Percentiles rank a stretch among this genome's conserved stretches.
These are phyloP conservation scores for Gymnobelideus leadbeateri DNA, from an alignment of 2,113 vertebrate genomes.

Conservation along the genomic window DNA sequence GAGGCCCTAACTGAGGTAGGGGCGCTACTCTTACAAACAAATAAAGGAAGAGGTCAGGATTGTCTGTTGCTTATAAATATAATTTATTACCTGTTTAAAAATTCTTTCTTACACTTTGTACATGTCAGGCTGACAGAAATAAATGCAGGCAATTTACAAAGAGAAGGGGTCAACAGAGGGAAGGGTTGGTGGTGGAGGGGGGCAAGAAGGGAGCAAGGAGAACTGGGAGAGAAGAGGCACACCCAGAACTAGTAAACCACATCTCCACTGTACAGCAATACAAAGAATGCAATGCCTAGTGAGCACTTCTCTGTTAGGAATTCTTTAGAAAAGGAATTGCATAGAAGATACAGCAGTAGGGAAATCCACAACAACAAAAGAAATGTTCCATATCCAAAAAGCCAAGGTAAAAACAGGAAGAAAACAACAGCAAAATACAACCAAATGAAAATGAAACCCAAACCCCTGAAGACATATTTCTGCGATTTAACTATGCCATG, in stretches of 20 bases:
- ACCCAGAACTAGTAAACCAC: conserved; percentile 88
- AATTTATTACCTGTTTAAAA: conserved; percentile 99
- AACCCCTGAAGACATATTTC: conserved; percentile 69
- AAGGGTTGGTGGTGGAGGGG: conserved; percentile 44
- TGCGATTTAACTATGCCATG: conserved; percentile 78
- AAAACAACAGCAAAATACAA: conserved; percentile 43
- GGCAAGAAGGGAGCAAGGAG: conserved; percentile 73
- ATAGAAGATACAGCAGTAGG: conserved; percentile 95
- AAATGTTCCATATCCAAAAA: conserved; percentile 78
- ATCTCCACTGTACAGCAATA: conserved; percentile 86
- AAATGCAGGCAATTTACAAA: conserved; percentile 94
- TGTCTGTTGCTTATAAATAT: conserved; percentile 98
- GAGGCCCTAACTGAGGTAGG: background rate
- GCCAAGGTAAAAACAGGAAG: conserved; percentile 78
- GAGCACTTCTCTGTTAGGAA: conserved; percentile 85
- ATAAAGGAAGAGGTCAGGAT: background rate
- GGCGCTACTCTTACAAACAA: background rate
- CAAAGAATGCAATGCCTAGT: conserved; percentile 85
- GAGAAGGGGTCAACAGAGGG: conserved; percentile 77
- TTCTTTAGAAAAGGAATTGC: conserved; percentile 93
- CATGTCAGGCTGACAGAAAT: conserved; percentile 89
- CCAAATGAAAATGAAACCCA: conserved; percentile 25
- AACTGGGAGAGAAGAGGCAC: conserved; percentile 86
- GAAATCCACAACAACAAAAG: conserved; percentile 84
- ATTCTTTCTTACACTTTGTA: conserved; percentile 99